These are phyloP conservation scores for Heteromurus nitidus DNA, from an alignment of 2,888 invertebrate genomes.

Conservation along the genomic window DNA sequence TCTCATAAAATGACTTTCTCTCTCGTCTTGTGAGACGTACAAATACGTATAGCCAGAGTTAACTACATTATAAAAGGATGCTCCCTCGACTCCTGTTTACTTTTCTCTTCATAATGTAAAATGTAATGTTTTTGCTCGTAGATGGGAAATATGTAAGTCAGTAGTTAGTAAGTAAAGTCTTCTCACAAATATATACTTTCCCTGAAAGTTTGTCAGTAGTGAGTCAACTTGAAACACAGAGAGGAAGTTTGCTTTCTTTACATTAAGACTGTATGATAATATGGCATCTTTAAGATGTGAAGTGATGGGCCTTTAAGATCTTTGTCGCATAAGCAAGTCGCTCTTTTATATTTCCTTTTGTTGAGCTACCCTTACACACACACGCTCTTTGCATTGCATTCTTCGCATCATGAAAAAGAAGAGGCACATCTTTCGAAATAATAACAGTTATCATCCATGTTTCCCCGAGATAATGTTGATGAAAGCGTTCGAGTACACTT, in stretches of 20 bases:
- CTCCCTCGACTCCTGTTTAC: conserved; percentile 15
- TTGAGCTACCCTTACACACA: no score
- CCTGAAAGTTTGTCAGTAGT: not conserved
- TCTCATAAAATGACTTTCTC: no score
- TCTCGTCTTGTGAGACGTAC: no score
- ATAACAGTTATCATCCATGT: not conserved
- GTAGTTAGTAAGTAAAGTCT: not conserved
- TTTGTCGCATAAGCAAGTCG: not conserved
- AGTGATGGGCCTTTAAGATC: conserved; percentile 20
- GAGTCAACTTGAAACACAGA: not conserved
- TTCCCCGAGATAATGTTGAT: not conserved
- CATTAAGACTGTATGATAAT: not conserved
- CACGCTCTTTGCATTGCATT: not conserved
- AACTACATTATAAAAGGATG: conserved; percentile 22
- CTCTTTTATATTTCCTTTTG: no score
- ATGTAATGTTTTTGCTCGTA: no score
- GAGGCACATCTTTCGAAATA: not conserved
- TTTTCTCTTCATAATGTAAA: conserved; percentile 2
- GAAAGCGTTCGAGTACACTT: not conserved
- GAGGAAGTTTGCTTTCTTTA: conserved; percentile 3
- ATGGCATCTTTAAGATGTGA: not conserved
- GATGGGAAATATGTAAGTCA: no score
- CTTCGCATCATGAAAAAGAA: not conserved
- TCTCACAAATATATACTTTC: not conserved
- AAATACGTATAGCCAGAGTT: no score